These are phyloP conservation scores for Pseudorhombus dupliciocellatus DNA, from an alignment of 2,113 vertebrate genomes.

Conservation along the genomic window DNA sequence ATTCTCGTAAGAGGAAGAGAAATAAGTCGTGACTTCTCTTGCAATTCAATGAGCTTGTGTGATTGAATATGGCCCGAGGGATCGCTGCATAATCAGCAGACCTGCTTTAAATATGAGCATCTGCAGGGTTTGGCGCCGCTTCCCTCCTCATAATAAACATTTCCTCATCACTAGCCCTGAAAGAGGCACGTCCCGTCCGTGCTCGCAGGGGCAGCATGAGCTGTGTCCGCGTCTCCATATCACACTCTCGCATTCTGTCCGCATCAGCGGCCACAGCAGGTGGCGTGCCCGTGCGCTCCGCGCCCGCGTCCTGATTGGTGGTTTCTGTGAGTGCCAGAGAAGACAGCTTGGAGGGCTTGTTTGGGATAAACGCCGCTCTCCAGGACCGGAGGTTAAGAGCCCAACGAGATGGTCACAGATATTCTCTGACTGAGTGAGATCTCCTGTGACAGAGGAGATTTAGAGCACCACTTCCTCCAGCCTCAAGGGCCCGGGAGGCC, in stretches of 20 bases:
- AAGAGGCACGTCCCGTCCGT: not conserved
- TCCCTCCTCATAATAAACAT: not conserved
- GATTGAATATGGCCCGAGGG: conserved; percentile 61
- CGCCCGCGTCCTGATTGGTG: conserved; percentile 68
- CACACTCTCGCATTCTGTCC: conserved; percentile 6
- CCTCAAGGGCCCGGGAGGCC: conserved; percentile 3
- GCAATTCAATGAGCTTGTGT: conserved; percentile 65
- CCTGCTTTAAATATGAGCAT: conserved; percentile 39
- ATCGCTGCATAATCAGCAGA: conserved; percentile 60
- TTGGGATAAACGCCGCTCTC: conserved; percentile 57
- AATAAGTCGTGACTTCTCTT: conserved; percentile 39
- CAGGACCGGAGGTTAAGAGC: conserved; percentile 70
- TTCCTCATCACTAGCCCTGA: not conserved
- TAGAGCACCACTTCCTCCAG: not conserved
- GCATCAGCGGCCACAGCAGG: conserved; percentile 50
- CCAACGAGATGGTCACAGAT: conserved; percentile 54
- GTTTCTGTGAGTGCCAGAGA: conserved; percentile 48
- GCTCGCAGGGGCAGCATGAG: not conserved
- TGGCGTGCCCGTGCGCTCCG: conserved; percentile 36
- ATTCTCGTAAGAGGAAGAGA: conserved; percentile 34
- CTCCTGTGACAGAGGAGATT: conserved; percentile 43
- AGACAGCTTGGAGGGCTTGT: conserved; percentile 61
- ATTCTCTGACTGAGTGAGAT: conserved; percentile 36
- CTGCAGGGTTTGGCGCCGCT: not conserved
- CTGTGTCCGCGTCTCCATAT: conserved; percentile 15